Percentiles rank a stretch among this genome's conserved stretches.
Evolutionary conservation across 2,113 vertebrate genomes (phyloP).

Genomic region (Macquaria ambigua): DNA sequence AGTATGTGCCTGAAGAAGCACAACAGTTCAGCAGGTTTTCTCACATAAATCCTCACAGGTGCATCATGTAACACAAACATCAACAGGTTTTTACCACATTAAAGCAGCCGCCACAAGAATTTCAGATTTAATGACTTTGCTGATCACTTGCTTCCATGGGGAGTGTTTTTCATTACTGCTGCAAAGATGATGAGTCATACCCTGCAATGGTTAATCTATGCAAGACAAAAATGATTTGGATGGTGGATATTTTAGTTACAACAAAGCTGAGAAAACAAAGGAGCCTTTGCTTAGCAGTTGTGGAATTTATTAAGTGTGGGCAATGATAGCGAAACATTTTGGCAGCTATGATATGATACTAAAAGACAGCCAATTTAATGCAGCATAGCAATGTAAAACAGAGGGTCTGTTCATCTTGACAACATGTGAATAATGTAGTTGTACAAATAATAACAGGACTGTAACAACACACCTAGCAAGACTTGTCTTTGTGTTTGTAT

Average conservation of each 20-base stretch:
- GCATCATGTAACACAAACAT: background rate
- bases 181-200: slow-evolving; percentile 34
- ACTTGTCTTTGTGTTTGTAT: background rate
- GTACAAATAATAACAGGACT: background rate
- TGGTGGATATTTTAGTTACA: background rate
- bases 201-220: background rate
- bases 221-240: slow-evolving; percentile 11
- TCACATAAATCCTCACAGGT: slow-evolving; percentile 11
- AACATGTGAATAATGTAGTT: background rate
- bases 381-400: background rate
- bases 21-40: slow-evolving; percentile 30
- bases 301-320: slow-evolving; percentile 27
- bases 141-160: background rate
- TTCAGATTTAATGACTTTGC: background rate
- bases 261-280: slow-evolving; percentile 14
- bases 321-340: slow-evolving; percentile 5
- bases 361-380: background rate
- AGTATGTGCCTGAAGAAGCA: background rate
- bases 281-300: background rate
- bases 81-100: slow-evolving; percentile 18
- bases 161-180: slow-evolving; percentile 28
- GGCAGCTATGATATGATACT: background rate
- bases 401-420: background rate
- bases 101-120: background rate
- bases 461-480: background rate